Evolutionary conservation across 2,888 invertebrate species (phyloP).

Genomic region (Leptinotarsa juncta): DNA sequence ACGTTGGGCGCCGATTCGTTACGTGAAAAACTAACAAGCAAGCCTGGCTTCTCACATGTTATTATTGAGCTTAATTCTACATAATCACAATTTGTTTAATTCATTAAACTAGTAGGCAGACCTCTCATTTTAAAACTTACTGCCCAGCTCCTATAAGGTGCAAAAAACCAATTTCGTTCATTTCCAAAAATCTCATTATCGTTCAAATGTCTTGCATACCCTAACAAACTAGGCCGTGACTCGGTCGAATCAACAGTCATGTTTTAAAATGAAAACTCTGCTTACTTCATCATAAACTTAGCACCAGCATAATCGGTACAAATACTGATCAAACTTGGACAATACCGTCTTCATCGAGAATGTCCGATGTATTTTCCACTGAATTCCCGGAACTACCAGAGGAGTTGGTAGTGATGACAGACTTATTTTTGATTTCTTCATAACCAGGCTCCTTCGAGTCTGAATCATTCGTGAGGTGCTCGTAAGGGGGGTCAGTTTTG

Average conservation of each 20-base stretch:
- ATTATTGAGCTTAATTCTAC: neutral
- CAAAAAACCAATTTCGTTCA: neutral
- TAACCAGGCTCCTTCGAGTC: conserved; percentile 56
- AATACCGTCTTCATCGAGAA: conserved; percentile 56
- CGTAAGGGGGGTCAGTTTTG: conserved; percentile 54
- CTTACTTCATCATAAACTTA: conserved; percentile 6
- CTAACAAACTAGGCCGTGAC: conserved; percentile 1
- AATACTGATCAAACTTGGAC: conserved; percentile 52
- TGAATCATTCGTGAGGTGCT: conserved; percentile 51
- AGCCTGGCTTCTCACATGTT: neutral
- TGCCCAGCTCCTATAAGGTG: neutral
- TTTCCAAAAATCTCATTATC: too few species aligned
- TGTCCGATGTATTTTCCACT: conserved; percentile 44
- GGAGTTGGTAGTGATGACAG: conserved; percentile 45
- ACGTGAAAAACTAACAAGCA: neutral
- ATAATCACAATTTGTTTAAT: conserved; percentile 11
- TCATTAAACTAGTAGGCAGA: neutral
- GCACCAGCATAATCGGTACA: neutral
- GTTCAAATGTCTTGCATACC: neutral
- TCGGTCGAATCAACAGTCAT: neutral
- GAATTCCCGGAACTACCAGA: conserved; percentile 44
- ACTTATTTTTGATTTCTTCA: conserved; percentile 51
- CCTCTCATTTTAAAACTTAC: neutral
- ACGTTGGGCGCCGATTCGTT: neutral
- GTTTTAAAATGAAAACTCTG: neutral